A percentile compares a stretch with the other conserved stretches of the same genome.
phyloP scores from a whole-genome alignment of 2,797 vertebrate species.

The Coluber constrictor region DNA sequence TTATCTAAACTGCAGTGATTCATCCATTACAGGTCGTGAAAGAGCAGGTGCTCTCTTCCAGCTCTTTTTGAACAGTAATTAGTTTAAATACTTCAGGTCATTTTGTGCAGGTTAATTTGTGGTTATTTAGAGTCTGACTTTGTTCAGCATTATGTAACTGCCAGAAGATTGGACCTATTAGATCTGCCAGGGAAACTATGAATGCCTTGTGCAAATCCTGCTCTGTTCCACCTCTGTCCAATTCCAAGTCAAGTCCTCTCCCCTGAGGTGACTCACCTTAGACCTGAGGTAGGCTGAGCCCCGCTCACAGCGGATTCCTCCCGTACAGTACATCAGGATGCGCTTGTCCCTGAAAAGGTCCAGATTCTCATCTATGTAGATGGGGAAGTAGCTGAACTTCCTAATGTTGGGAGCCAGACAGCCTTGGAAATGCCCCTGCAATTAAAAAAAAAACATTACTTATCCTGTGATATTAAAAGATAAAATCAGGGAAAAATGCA shows the following conservation, averaged over 20 bases:
- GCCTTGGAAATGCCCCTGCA: constrained; percentile 86
- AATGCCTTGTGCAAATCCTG: background rate
- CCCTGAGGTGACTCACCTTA: constrained; percentile 74
- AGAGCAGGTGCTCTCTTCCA: background rate
- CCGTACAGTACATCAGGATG: constrained; percentile 97
- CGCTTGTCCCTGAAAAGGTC: constrained; percentile 89
- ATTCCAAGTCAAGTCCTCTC: background rate
- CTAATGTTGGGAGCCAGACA: constrained; percentile 94
- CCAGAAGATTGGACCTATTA: background rate
- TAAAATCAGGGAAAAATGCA: background rate
- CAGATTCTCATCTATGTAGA: constrained; percentile 90
- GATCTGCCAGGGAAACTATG: background rate
- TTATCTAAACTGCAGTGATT: background rate
- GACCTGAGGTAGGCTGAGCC: constrained; percentile 92
- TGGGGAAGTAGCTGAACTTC: constrained; percentile 98
- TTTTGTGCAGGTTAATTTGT: background rate
- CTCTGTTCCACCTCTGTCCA: background rate
- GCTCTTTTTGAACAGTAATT: background rate
- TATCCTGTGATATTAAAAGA: background rate
- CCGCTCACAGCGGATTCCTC: constrained; percentile 94
- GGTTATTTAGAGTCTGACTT: background rate
- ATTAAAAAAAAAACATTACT: background rate
- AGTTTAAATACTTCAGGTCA: accelerated
- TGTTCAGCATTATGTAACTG: background rate
- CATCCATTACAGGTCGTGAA: background rate